Conservation (phyloP, 1,140 invertebrate genomes). For the Caerostris darwini region DNA sequence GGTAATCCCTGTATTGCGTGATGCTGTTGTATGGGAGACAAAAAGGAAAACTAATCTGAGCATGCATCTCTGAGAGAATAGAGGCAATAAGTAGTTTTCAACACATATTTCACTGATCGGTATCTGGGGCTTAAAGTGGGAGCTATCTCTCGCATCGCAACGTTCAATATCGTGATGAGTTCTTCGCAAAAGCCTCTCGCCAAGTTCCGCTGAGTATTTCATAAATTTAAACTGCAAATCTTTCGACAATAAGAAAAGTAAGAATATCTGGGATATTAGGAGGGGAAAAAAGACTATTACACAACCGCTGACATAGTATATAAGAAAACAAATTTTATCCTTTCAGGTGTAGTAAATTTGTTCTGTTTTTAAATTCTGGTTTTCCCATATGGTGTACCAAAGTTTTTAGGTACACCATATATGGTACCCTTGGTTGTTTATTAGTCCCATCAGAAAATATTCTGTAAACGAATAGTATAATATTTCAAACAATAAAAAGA, state of each 20-base stretch:
- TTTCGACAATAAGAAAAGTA: background rate
- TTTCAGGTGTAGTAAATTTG: too few species aligned
- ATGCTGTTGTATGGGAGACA: conserved; percentile 3
- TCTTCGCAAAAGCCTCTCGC: conserved; percentile 5
- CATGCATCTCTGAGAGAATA: conserved; percentile 48
- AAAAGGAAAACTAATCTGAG: conserved; percentile 62
- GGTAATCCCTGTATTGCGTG: conserved; percentile 64
- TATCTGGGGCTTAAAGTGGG: conserved; percentile 29
- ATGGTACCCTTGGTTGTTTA: too few species aligned
- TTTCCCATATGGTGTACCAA: too few species aligned
- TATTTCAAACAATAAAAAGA: too few species aligned
- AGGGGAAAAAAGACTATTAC: background rate
- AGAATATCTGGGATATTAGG: conserved; percentile 10
- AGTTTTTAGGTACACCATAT: too few species aligned
- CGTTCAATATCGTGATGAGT: conserved; percentile 34
- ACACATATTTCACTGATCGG: conserved; percentile 58
- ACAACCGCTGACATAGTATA: too few species aligned
- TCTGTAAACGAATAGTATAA: too few species aligned
- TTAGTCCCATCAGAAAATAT: too few species aligned
- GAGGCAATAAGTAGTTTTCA: conserved; percentile 59
- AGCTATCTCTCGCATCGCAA: background rate
- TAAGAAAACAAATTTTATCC: too few species aligned
- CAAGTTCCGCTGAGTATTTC: conserved; percentile 15
- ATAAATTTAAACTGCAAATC: conserved; percentile 40
- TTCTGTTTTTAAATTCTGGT: too few species aligned